Evolutionary conservation across 2,888 invertebrate species (phyloP).

Genomic region (Gymnocheta viridis): DNA sequence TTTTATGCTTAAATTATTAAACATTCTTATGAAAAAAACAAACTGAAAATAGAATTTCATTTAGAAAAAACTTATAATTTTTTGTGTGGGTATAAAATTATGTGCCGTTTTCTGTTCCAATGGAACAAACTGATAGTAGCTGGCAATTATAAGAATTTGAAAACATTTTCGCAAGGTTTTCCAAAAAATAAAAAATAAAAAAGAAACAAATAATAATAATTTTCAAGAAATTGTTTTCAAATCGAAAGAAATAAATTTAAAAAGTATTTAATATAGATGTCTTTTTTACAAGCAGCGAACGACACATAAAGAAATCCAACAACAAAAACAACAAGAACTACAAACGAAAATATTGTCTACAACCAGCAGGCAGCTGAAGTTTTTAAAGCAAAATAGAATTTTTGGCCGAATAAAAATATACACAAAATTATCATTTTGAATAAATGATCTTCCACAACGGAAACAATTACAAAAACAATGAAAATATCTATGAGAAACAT

Average conservation of each 20-base stretch:
- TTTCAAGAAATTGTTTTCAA: background rate
- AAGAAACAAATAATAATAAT: too few species aligned
- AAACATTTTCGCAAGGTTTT: background rate
- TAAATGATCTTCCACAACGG: slow-evolving; percentile 45
- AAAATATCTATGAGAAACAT: background rate
- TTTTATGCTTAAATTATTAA: background rate
- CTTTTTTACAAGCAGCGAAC: background rate
- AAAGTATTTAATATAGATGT: background rate
- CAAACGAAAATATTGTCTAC: slow-evolving; percentile 39
- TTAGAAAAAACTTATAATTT: background rate
- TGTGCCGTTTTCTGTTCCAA: background rate
- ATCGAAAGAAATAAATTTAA: slow-evolving; percentile 5
- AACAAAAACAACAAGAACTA: background rate
- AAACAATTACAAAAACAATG: slow-evolving; percentile 17
- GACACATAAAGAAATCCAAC: background rate
- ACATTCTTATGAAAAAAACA: background rate
- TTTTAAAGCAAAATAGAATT: slow-evolving; percentile 26
- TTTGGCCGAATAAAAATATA: slow-evolving; percentile 12
- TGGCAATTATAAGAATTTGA: background rate
- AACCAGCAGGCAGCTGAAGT: slow-evolving; percentile 25
- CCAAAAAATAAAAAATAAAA: background rate
- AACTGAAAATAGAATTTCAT: background rate
- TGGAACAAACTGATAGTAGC: background rate
- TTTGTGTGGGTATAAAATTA: background rate
- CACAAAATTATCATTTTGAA: slow-evolving; percentile 19